Evolutionary conservation across 2,888 invertebrate genomes (phyloP).

Genomic region (Marasmarcha lunaedactyla): DNA sequence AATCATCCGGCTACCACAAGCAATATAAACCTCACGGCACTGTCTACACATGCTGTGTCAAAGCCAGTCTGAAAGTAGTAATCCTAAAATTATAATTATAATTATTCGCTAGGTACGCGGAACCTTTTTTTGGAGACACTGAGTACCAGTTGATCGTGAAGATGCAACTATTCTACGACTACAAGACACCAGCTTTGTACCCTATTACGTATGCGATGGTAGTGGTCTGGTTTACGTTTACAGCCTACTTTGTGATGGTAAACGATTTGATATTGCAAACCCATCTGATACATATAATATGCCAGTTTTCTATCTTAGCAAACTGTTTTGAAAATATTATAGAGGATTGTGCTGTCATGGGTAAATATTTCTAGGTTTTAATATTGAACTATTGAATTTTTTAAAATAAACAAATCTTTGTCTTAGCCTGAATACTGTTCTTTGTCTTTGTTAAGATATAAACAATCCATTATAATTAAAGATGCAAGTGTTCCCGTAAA

Average conservation of each 20-base stretch:
- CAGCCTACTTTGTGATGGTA: slow-evolving; percentile 43
- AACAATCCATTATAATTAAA: too few species aligned
- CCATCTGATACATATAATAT: slow-evolving; percentile 41
- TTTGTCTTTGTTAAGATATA: too few species aligned
- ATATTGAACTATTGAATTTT: too few species aligned
- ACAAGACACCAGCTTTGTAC: slow-evolving; percentile 26
- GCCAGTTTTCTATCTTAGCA: slow-evolving; percentile 37
- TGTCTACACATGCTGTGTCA: too few species aligned
- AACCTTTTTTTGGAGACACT: slow-evolving; percentile 42
- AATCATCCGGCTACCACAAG: too few species aligned
- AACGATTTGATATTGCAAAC: slow-evolving; percentile 44
- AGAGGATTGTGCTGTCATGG: slow-evolving; percentile 27
- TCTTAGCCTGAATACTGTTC: too few species aligned
- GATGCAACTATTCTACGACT: slow-evolving; percentile 33
- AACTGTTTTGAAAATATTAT: slow-evolving; percentile 44
- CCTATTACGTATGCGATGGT: slow-evolving; percentile 27
- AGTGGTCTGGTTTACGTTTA: slow-evolving; percentile 29
- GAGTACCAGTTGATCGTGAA: slow-evolving; percentile 44
- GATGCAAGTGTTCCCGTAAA: too few species aligned
- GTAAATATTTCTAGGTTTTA: slow-evolving; percentile 17
- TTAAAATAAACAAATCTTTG: too few species aligned
- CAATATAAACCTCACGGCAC: too few species aligned
- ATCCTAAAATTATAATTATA: too few species aligned
- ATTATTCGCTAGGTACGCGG: too few species aligned
- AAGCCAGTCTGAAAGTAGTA: too few species aligned